Base-by-base conservation (phyloP, 2,113 vertebrate genomes). In the Ornithorhynchus anatinus region DNA sequence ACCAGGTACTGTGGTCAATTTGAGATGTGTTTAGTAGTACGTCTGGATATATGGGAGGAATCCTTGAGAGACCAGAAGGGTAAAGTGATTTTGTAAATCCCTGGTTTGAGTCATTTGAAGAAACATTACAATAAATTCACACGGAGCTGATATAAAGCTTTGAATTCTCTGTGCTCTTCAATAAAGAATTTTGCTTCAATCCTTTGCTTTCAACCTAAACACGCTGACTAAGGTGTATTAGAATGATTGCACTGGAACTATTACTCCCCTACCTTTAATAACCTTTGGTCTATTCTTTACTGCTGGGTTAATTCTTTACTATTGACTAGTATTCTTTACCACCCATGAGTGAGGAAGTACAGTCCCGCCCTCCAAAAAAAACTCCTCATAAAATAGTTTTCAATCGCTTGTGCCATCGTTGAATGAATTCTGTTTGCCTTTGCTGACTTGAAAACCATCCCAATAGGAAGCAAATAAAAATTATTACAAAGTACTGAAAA, bases 391-490 rank as follows among this genome's bases (percentile, higher is more conserved):
- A 93, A 91, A 92, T 92, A 92, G 89, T 92, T 94, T 92, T 90
- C 89, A 88, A 87, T 91, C 91, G 92, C 93, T 93, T 94, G 93
- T 93, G 92, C 89, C 91, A 91, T 82, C 62, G 40, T 87, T 89
- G 90, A 91, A 93, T 94, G 93, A 94, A 94, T 92, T 92, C 89
- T 91, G 93, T 91, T 92, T 93, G 93, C 92, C 93, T 94, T 94
- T 93, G 88, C 88, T 89, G 87, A 89, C 90, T 93, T 94, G 93
- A 92, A 92, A 92, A 86, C 80, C 87, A 86, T 93, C 91, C 91
- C 92, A 90, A 89, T 85, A 87, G 88, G 80, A 91, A 89, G 90
- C 84, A 82, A 90, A 92, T 86, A 90, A 86, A 88, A 86, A 78
- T 78, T 85, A 92, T 89, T 81, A 88, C 85, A 90, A 86, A 65